Percentiles rank a stretch among this genome's conserved stretches.
Evolutionary conservation across 2,888 invertebrate species (phyloP).

Genomic region (Gastracanthus pulcherrimus): DNA sequence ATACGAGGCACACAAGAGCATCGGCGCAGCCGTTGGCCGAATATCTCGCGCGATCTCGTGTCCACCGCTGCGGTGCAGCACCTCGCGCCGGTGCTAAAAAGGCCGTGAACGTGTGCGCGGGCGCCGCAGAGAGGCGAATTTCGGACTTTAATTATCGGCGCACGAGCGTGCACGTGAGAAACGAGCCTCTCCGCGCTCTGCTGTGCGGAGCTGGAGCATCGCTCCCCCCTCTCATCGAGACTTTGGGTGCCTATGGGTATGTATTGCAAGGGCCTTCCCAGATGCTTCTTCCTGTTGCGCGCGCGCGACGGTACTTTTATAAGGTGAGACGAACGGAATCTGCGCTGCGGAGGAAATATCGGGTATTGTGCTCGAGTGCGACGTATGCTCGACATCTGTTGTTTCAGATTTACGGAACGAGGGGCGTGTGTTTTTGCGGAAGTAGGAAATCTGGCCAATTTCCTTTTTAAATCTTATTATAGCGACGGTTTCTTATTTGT

Average conservation of each 20-base stretch:
- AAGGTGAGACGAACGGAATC: background rate
- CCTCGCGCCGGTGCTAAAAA: constrained; percentile 4
- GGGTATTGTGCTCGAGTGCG: constrained; percentile 1
- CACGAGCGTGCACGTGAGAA: constrained; percentile 55
- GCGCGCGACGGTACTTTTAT: background rate
- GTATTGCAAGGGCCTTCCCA: background rate
- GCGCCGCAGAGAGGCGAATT: constrained; percentile 18
- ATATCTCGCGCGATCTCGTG: constrained; percentile 57
- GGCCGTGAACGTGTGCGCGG: background rate
- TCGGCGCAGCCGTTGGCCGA: background rate
- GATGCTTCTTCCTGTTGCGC: constrained; percentile 33
- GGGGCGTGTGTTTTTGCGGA: background rate
- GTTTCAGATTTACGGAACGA: background rate
- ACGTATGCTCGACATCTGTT: background rate
- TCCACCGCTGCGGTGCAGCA: constrained; percentile 28
- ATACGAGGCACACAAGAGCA: too few relatives aligned
- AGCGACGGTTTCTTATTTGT: background rate
- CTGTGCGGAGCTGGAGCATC: background rate
- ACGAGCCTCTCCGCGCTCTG: background rate
- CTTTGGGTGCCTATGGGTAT: background rate
- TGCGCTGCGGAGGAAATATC: constrained; percentile 22
- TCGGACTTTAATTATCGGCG: constrained; percentile 57
- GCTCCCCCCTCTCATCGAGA: background rate
- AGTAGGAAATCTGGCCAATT: background rate
- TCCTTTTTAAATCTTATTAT: background rate